A percentile compares a stretch with the other conserved stretches of the same genome.
These are phyloP conservation scores for Salmo trutta DNA, from an alignment of 2,797 vertebrate genomes.

Conservation along the genomic window DNA sequence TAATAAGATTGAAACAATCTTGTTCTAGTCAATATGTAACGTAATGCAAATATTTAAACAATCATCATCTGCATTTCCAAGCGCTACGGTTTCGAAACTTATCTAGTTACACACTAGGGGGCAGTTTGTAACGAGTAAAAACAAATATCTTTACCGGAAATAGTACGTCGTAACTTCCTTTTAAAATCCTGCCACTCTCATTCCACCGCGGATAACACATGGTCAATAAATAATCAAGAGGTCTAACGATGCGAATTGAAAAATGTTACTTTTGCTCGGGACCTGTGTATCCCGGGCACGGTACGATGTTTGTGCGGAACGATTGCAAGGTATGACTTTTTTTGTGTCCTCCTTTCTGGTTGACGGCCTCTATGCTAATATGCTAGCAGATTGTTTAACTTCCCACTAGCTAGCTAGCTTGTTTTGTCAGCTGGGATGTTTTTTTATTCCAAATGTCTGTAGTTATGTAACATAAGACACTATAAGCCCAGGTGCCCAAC, in stretches of 20 bases:
- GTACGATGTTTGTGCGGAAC: constrained; percentile 93
- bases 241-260: constrained; percentile 84
- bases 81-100: background rate
- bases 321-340: constrained; percentile 88
- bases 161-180: constrained; percentile 33
- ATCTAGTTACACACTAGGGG: background rate
- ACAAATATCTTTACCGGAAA: constrained; percentile 36
- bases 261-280: constrained; percentile 97
- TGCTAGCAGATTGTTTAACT: constrained; percentile 3
- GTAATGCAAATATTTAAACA: too few relatives aligned
- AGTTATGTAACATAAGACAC: too few relatives aligned
- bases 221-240: constrained; percentile 36
- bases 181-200: background rate
- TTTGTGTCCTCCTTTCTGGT: background rate
- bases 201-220: constrained; percentile 18
- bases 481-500: too few relatives aligned
- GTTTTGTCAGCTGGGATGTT: background rate
- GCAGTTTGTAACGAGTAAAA: background rate
- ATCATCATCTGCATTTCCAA: too few relatives aligned
- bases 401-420: background rate
- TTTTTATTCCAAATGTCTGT: too few relatives aligned
- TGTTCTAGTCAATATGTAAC: background rate
- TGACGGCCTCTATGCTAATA: constrained; percentile 33
- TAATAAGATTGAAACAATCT: too few relatives aligned
- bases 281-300: constrained; percentile 93